Conservation (phyloP, 2,113 vertebrate genomes). For the Glareola pratincola region DNA sequence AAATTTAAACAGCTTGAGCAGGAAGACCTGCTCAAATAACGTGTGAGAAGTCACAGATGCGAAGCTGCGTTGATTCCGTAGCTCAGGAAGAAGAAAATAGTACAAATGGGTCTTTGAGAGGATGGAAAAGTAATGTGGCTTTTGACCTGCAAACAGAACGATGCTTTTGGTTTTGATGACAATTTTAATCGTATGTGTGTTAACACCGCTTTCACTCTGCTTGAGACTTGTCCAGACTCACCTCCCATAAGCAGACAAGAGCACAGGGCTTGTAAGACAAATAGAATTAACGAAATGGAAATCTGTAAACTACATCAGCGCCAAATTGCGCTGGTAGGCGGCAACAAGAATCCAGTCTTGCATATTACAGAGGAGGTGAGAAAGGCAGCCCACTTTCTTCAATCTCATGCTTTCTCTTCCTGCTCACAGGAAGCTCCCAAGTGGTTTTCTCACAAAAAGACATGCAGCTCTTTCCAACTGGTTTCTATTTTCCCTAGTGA, state of each 20-base stretch:
- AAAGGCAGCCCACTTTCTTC: constrained; percentile 13
- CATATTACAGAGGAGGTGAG: constrained; percentile 50
- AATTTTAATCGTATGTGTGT: neutral
- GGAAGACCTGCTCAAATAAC: neutral
- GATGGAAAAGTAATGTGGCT: neutral
- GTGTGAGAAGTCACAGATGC: neutral
- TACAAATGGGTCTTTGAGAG: neutral
- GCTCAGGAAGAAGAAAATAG: neutral
- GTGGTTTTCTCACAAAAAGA: constrained; percentile 8
- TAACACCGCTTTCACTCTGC: neutral
- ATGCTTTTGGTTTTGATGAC: neutral
- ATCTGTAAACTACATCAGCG: neutral
- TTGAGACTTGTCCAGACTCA: neutral
- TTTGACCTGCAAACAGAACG: neutral
- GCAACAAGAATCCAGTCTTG: constrained; percentile 37
- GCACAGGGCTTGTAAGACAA: neutral
- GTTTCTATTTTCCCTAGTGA: constrained; percentile 12
- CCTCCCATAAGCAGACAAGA: neutral
- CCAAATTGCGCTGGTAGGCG: constrained; percentile 10
- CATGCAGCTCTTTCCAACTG: neutral
- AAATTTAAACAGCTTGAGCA: neutral
- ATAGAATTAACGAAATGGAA: neutral
- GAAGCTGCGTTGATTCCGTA: neutral
- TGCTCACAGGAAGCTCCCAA: constrained; percentile 9
- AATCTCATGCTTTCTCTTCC: constrained; percentile 6